Base-by-base conservation (phyloP, 64 coral and sea anemone species). In the Actinia equina region DNA sequence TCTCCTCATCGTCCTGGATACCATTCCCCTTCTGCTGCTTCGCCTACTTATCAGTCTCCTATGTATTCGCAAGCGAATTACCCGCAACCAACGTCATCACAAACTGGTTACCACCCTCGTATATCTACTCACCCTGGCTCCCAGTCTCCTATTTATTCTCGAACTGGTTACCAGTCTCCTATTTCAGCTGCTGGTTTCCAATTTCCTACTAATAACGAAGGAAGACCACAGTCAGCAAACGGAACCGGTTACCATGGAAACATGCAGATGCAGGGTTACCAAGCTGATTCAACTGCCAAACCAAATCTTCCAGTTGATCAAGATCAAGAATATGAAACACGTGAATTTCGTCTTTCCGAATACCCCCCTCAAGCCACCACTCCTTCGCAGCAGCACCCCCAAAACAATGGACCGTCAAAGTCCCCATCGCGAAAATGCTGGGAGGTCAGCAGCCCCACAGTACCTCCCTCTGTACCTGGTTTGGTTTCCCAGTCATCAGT, bases 311-410 rank as follows among this genome's bases (percentile, higher is more conserved):
- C 49, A 54, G 55, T 52, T 20, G 51, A 87, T 13, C 4, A 20
- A 12, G 51, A 7, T 11, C 83, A 44, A 58, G 83, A 87, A 82
- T 92, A 92, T 26, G 94, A 95, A 81, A 95, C 90, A 7, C 90
- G 83, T 61, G 90, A 95, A 80, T 92, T 92, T 64, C 94, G 76
- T 45, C 54, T 95, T 6, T 95, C 94, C 17, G 94, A 95, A 63
- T 86, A 89, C 55, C 83, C 94, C 20, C 90, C 90, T 55, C 80
- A 71, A 86, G 41, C 49, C 19, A 44, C 52, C 19, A 26, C 62
- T 22, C 59, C 59, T 18, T 23, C 80, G 23, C 26, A 58, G 23
- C 30, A 87, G 17, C n/a, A 84, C 37, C 62, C 89, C 37, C 82
- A 88, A 51, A 89, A 91, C 85, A 82, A 85, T 64, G 69, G 77